Evolutionary conservation across 2,113 vertebrate genomes (phyloP).

Genomic region (Lipotes vexillifer): DNA sequence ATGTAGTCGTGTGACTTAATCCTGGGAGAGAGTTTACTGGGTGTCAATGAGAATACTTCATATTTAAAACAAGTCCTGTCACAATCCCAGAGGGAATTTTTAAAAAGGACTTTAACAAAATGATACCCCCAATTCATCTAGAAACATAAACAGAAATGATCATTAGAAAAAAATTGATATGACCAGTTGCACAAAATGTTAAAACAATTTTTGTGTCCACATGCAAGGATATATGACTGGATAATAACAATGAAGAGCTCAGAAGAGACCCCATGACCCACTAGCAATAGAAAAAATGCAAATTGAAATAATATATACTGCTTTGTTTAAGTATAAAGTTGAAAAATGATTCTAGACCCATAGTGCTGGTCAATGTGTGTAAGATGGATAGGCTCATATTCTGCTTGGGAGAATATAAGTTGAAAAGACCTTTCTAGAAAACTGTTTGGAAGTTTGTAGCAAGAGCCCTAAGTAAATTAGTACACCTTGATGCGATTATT

Average conservation of each 20-base stretch:
- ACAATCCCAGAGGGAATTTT: neutral
- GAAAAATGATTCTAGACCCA: neutral
- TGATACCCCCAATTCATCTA: neutral
- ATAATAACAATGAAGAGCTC: neutral
- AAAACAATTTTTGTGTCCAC: neutral
- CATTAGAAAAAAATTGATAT: neutral
- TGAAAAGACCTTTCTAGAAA: neutral
- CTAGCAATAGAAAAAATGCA: neutral
- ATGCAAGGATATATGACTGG: neutral
- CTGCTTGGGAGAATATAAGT: neutral
- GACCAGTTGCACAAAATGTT: neutral
- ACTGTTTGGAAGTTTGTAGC: neutral
- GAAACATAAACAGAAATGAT: neutral
- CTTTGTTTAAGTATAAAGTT: neutral
- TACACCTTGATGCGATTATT: neutral
- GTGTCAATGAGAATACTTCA: neutral
- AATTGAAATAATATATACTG: neutral
- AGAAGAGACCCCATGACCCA: neutral
- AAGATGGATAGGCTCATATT: neutral
- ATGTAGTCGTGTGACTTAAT: neutral
- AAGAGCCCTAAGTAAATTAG: neutral
- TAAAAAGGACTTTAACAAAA: neutral
- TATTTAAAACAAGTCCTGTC: neutral
- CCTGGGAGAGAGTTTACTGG: neutral
- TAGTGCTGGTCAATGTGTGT: neutral